Base-by-base conservation (phyloP, 2,797 vertebrate genomes). In the Crocidura indochinensis region DNA sequence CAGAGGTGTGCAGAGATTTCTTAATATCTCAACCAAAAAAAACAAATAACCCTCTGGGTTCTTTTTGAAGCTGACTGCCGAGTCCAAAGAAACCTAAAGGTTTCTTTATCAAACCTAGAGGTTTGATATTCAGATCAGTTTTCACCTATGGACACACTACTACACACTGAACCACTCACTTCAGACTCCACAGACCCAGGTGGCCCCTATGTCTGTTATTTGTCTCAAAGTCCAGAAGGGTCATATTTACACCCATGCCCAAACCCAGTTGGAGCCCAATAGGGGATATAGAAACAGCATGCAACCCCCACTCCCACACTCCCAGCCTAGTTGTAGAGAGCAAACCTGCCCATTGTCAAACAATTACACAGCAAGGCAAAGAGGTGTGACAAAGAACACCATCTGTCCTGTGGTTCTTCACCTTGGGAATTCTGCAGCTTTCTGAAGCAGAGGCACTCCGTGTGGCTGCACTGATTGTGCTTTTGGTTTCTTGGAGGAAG, bases 401-500 rank as follows among this genome's bases (percentile, higher is more conserved):
- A 46, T 73, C 71, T 11, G 10, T 17, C 60, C 73, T 2, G 8
- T 26, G 29, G 14, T 38, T 81, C 71, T 68, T 75, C 15, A 9
- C n/a, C 2, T 29, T 10, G 38, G 60, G 12, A 62, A n/a, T 84
- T 72, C 49, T 62, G 67, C 72, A 24, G 31, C 29, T 69, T 64
- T 12, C n/a, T 29, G 68, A 60, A 14, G 26, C 26, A 49, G 53
- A 49, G 31, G 29, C 2, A 0, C 14, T 46, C 27, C 0, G 0
- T 8, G 44, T 24, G 15, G 29, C 11, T 24, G 38, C 68, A 38
- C 64, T 22, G 47, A 51, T 1, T 6, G 22, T 31, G 26, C 14
- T 60, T 46, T 60, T 46, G 12, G 8, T 29, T 38, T 81, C 10
- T 0, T 44, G 72, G 46, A 77, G 44, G 51, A 84, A 49, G 15